phyloP scores from a whole-genome alignment of 2,113 vertebrate species.

The Tretioscincus oriximinensis region DNA sequence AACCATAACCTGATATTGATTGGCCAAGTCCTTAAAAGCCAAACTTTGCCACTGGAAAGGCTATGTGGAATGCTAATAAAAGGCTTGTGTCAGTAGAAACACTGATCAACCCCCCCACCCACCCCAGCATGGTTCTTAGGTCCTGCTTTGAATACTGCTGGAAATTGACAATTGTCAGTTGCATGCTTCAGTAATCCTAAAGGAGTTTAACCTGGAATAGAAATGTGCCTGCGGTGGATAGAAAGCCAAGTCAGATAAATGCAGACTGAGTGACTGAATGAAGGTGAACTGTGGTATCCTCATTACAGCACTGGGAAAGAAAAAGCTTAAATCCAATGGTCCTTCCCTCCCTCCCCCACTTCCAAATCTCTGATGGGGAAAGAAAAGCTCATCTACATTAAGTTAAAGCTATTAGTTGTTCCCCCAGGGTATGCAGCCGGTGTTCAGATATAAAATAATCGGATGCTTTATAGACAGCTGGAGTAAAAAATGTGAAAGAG shows the following conservation, averaged over 20 bases:
- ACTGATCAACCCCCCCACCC: neutral
- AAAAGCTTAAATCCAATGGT: conserved; percentile 17
- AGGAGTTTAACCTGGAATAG: neutral
- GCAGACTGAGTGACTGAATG: conserved; percentile 4
- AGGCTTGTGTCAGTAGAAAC: conserved; percentile 18
- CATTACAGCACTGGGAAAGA: neutral
- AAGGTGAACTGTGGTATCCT: conserved; percentile 27
- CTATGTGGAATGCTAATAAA: conserved; percentile 12
- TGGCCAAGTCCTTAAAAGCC: neutral
- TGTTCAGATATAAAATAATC: neutral
- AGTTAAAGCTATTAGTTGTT: neutral
- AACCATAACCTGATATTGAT: neutral
- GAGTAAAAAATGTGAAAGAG: conserved; percentile 1
- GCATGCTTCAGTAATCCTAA: conserved; percentile 37
- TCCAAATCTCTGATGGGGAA: too few relatives aligned
- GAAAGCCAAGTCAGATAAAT: conserved; percentile 6
- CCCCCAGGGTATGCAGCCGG: neutral
- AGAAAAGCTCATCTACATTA: neutral
- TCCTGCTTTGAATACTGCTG: conserved; percentile 3
- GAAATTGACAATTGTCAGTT: conserved; percentile 44
- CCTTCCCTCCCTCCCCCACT: neutral
- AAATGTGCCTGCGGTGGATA: neutral
- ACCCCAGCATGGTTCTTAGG: neutral
- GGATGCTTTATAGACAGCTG: conserved; percentile 7
- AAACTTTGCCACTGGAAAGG: neutral